These are phyloP conservation scores for Neodon shergylaensis DNA, from an alignment of 2,113 vertebrate genomes.

Conservation along the genomic window DNA sequence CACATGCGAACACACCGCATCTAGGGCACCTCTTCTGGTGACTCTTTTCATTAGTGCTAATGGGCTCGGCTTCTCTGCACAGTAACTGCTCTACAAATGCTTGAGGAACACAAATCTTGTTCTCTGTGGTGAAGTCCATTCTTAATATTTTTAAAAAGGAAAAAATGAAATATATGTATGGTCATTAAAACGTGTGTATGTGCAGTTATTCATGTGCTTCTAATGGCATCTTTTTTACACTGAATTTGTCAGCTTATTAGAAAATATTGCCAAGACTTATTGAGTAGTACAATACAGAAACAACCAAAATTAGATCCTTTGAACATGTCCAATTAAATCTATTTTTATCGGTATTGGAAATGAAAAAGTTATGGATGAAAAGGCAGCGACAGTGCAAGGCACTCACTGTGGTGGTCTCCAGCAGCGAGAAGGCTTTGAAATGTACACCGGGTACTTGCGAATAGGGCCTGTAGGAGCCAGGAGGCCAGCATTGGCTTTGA, in stretches of 20 bases:
- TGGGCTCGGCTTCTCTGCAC: slow-evolving; percentile 50
- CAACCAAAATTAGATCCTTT: slow-evolving; percentile 38
- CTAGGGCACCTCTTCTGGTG: slow-evolving; percentile 60
- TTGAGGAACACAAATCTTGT: slow-evolving; percentile 61
- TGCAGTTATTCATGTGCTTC: slow-evolving; percentile 19
- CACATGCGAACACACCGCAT: slow-evolving; percentile 56
- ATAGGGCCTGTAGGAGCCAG: background rate
- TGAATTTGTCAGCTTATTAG: slow-evolving; percentile 35
- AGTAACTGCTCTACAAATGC: slow-evolving; percentile 55
- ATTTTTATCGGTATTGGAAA: slow-evolving; percentile 46
- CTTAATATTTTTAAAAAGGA: slow-evolving; percentile 15
- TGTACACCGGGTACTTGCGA: background rate
- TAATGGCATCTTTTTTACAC: slow-evolving; percentile 7
- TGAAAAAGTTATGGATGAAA: slow-evolving; percentile 3
- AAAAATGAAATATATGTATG: slow-evolving; percentile 45
- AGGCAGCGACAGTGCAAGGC: background rate
- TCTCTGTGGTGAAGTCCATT: slow-evolving; percentile 55
- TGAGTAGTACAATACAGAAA: slow-evolving; percentile 32
- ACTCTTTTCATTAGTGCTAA: slow-evolving; percentile 75
- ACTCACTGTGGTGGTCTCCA: background rate
- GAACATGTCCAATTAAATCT: slow-evolving; percentile 55
- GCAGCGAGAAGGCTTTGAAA: background rate
- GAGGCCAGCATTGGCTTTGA: background rate
- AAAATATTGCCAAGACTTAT: slow-evolving; percentile 54
- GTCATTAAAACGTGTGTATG: background rate